Evolutionary conservation across 2,888 invertebrate species (phyloP), one percentile per base, ranked within the genome.

Genomic region (Brachyptera putata): DNA sequence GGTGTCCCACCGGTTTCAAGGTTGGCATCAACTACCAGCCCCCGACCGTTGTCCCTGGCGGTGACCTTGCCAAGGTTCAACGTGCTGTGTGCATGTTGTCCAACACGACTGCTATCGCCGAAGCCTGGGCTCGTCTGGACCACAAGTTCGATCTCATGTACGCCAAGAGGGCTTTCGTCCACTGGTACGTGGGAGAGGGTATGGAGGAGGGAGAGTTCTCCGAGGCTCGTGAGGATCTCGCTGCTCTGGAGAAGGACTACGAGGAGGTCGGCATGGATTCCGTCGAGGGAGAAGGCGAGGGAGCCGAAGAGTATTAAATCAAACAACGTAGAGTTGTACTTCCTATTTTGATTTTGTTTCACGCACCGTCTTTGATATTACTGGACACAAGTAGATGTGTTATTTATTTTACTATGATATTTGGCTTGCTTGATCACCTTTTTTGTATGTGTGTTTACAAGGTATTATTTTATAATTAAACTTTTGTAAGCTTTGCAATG

Each of bases 41-140:
- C 18, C 92, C 94, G 2, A 79, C 80, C 22, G 77, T 76, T 18
- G 77, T 80, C 25, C 79, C 80, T 11, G 75, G 74, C 1, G 74
- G 74, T 13, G 77, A 76, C 67, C 66, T 77, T 65, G 80, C 81
- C 62, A 80, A 79, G 70, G 79, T 80, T 5, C 78, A 79, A 65
- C 74, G 83, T 59, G 81, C 82, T 41, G 80, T 84, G 36, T 84
- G 83, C 75, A 82, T 82, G 81, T 74, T 83, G 65, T 78, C 79
- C 71, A 95, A 95, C 76, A 95, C 94, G 4, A 95, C 93, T 16
- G 92, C 93, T 67, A 92, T 94, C 70, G 86, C 88, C 13, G 87
- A 91, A 70, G 93, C 93, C 55, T 95, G 93, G 88, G 85, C 85
- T 61, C 81, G 87, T 57, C 76, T 95, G 16, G 81, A 83, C 70